Evolutionary conservation across 2,888 invertebrate genomes (phyloP), one percentile per base, ranked within the genome.

Genomic region (Lochmaea capreae): DNA sequence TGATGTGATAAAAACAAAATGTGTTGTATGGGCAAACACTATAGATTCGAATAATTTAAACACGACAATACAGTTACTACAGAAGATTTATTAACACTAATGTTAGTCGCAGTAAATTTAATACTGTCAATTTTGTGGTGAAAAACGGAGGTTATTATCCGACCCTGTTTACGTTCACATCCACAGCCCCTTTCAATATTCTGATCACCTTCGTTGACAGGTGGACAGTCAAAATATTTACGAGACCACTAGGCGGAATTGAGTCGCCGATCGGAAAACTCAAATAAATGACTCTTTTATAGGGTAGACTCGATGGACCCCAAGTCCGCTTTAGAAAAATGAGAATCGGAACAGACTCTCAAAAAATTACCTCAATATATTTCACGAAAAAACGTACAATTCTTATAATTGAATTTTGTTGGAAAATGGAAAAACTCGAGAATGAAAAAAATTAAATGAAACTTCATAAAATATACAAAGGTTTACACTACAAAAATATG

Each of bases 151-250:
- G 62, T 63, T 42, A 18, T 16, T 42, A 63, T 42, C 43, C 62
- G 43, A 63, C 62, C 62, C 62, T 63, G 62, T 63, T 16, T 18
- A 43, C 16, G 18, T 63, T 18, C 43, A 63, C 42, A 43, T 63
- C 62, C 18, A 43, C 65, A 26, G 76, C 73, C 72, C 82, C 81
- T 81, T 78, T 81, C 82, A 80, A 82, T 83, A 83, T 83, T 83
- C 82, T 79, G 79, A 81, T 81, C 82, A 82, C 81, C 79, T 78
- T 67, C 78, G 75, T 82, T 80, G 81, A 82, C 81, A 83, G 81
- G 81, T 82, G 83, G 84, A 84, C 83, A 82, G 76, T 77, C 73
- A 79, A 82, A 81, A 81, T 81, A 82, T 82, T 82, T 81, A 81
- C 81, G 81, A 77, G 75, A 75, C 75, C 75, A 71, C 77, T 76